Base-by-base conservation (phyloP, 2,888 invertebrate genomes). In the Caenorhabditis virilis region DNA sequence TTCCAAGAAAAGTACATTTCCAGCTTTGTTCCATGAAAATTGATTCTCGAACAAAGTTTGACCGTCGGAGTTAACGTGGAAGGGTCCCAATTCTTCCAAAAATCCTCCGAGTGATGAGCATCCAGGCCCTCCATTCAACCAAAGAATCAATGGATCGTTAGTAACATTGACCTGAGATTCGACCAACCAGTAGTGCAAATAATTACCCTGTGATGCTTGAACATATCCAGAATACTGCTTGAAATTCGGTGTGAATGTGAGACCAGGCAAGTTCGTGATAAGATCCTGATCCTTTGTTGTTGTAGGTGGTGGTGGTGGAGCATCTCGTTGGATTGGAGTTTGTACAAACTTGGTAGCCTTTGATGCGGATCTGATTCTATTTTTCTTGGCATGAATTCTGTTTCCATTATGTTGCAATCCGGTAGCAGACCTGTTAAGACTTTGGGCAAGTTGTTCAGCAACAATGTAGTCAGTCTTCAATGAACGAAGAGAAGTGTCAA, bases 1-100 rank as follows among this genome's bases (percentile, higher is more conserved):
- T 76, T 87, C 87, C 57, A 87, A 63, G 76, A 85, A 87, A 43
- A 87, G 60, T 58, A 87, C 84, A 71, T 86, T 87, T 35, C 85
- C 85, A 22, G 84, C 74, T 85, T 79, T 82, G 49, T 80, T 82
- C 82, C 82, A 82, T 9, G 76, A 67, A 61, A 74, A 81, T 13
- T 59, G 64, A 62, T 82, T 82, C 36, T 77, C 74, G 30, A 70
- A 74, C 3, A 80, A 60, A 2, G 74, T 76, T 23, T 48, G 33
- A 22, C 75, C 77, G 54, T 79, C 78, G 18, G 56, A 33, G 27
- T 76, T 76, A 9, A 76, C 70, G 35, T 71, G 76, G 70, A 84
- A 85, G 27, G 85, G 85, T 16, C 85, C 85, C 65, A 85, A 79
- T 65, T 85, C 85, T 35, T 83, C 82, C 7, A 85, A 75, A 22